A percentile compares a stretch with the other conserved stretches of the same genome.
Conservation (phyloP, 2,888 invertebrate species). For the Biston stratarius region DNA sequence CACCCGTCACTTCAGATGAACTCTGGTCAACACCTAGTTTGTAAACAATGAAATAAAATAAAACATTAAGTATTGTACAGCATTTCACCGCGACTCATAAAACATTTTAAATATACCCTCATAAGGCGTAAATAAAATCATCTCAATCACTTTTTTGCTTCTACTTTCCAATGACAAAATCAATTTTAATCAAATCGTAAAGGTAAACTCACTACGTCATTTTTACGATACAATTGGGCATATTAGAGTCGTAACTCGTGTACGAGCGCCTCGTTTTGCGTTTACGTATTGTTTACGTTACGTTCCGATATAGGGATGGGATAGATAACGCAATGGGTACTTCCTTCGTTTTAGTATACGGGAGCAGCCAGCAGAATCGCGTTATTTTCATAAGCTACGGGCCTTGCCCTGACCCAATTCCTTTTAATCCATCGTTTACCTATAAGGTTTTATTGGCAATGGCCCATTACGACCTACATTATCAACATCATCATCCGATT, state of each 20-base stretch:
- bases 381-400: slow-evolving; percentile 79
- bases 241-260: slow-evolving; percentile 47
- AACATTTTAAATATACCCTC: not conserved
- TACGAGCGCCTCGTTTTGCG: slow-evolving; percentile 48
- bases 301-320: slow-evolving; percentile 51
- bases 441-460: slow-evolving; percentile 86
- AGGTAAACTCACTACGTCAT: slow-evolving; percentile 43
- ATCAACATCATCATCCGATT: slow-evolving; percentile 86
- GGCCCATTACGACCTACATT: slow-evolving; percentile 86
- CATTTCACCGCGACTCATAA: not conserved
- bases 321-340: slow-evolving; percentile 66
- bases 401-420: slow-evolving; percentile 83
- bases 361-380: slow-evolving; percentile 65
- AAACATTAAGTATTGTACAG: not conserved
- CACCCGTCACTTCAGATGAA: too few relatives aligned
- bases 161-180: slow-evolving; percentile 32
- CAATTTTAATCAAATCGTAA: slow-evolving; percentile 44
- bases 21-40: too few relatives aligned
- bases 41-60: not conserved
- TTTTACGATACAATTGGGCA: slow-evolving; percentile 47
- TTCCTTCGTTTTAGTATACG: slow-evolving; percentile 60
- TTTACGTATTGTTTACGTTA: slow-evolving; percentile 55
- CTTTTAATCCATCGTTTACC: slow-evolving; percentile 86
- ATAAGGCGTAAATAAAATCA: slow-evolving; percentile 8
- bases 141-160: slow-evolving; percentile 22